Percentiles rank a stretch among this genome's conserved stretches.
These are phyloP conservation scores for Chlamydotis undulata DNA, from an alignment of 2,113 vertebrate species.

Conservation along the genomic window DNA sequence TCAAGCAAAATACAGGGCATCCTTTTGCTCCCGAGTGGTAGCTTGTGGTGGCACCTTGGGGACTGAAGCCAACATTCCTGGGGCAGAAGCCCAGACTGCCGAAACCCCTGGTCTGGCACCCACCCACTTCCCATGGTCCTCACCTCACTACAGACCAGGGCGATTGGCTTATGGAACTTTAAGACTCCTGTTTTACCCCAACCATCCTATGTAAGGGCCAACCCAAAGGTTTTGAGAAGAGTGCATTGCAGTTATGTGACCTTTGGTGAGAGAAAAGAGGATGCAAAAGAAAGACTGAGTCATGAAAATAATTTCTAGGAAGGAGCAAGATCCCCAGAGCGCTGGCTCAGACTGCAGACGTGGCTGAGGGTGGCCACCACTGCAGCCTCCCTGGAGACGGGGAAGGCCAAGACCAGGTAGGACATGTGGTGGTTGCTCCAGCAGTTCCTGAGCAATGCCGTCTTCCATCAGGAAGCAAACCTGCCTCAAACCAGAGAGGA, in stretches of 20 bases:
- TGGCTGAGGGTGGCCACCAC: neutral
- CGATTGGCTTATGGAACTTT: neutral
- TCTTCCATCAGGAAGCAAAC: neutral
- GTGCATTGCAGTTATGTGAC: too few relatives aligned
- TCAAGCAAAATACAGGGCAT: neutral
- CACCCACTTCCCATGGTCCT: fast-evolving
- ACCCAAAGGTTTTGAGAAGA: neutral
- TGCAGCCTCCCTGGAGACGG: neutral
- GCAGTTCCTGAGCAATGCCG: neutral
- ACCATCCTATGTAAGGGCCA: neutral
- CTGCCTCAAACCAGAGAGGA: neutral
- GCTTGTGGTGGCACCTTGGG: neutral
- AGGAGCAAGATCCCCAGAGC: neutral
- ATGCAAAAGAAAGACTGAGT: neutral
- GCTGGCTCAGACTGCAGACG: neutral
- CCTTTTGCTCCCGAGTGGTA: neutral
- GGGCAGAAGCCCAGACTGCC: neutral
- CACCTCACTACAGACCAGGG: neutral
- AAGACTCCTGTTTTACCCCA: neutral
- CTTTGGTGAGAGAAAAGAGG: neutral
- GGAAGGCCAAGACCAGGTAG: neutral
- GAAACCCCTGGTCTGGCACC: neutral
- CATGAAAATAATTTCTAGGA: neutral
- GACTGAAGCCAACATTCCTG: fast-evolving
- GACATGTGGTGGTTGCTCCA: neutral